Base-by-base conservation (phyloP, 2,797 vertebrate genomes). In the Dryobates pubescens region DNA sequence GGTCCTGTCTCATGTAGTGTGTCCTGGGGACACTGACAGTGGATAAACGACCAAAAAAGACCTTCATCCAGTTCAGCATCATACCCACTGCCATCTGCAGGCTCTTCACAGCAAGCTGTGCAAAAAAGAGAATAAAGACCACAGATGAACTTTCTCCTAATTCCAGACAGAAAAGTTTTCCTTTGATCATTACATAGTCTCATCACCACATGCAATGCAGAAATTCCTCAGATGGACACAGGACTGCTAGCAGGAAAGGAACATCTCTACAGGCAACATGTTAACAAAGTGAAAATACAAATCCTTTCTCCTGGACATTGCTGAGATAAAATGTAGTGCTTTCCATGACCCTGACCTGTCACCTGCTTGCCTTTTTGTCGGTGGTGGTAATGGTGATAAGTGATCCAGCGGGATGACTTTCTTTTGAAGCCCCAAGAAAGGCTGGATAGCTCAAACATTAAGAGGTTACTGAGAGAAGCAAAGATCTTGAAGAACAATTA, bases 211-310 rank as follows among this genome's bases (percentile, higher is more conserved):
- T 73, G 45, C 71, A 90, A 47, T 79, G 70, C 34, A 67, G 54
- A 94, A 78, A 17, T 84, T 76, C 56, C 68, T 93, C 75, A 62
- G 56, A n/a, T 49, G 30, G 51, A 51, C 62, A 45, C 54, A 24
- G 38, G 38, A 38, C 61, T 90, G n/a, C 43, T 65, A n/a, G 57
- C 53, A 75, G 51, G 63, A 80, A 24, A 32, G 57, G 65, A 90
- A 47, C 26, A 14, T 88, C 72, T 82, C 72, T 76, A 71, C 36
- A 74, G 63, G 56, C 32, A 71, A 32, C 38, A 41, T 58, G 67
- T 81, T 92, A 91, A 88, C 56, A n/a, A 32, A 43, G 26, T 64
- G 59, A 76, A 90, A 86, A 80, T 62, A 91, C 74, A 92, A 93
- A 67, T 38, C n/a, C 11, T 58, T 90, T 82, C 36, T 82, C 62